Conservation (phyloP, 2,888 invertebrate species). For the Pristionchus fissidentatus region DNA sequence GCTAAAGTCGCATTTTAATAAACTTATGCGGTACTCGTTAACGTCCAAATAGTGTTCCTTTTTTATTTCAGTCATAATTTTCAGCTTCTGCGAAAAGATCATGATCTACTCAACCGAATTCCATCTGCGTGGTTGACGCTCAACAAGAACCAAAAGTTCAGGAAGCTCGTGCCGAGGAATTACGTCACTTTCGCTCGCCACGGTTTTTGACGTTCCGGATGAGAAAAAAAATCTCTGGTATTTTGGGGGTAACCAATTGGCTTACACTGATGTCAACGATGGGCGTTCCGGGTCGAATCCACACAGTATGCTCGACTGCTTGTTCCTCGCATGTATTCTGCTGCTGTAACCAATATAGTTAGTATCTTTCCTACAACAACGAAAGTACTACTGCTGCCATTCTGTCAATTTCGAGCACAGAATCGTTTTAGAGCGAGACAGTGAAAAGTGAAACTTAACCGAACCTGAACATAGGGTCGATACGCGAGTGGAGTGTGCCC, state of each 20-base stretch:
- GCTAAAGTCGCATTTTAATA: too few relatives aligned
- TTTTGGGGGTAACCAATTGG: too few relatives aligned
- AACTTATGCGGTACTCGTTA: too few relatives aligned
- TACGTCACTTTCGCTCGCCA: not conserved
- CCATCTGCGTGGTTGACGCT: constrained; percentile 6
- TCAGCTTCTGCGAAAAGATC: not conserved
- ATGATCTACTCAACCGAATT: not conserved
- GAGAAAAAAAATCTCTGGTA: too few relatives aligned
- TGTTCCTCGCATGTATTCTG: too few relatives aligned
- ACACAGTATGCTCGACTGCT: too few relatives aligned
- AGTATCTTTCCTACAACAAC: too few relatives aligned
- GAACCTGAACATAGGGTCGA: not conserved
- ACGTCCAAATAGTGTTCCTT: too few relatives aligned
- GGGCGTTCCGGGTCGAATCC: not conserved
- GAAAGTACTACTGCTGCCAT: not conserved
- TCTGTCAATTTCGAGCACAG: not conserved
- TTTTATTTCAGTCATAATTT: not conserved
- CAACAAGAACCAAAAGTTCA: not conserved
- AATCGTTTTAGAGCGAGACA: not conserved
- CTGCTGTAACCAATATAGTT: too few relatives aligned
- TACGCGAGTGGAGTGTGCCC: too few relatives aligned
- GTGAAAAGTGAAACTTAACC: not conserved
- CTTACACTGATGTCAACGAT: not conserved
- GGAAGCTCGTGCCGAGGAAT: not conserved
- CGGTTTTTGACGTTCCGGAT: not conserved